Conservation (phyloP, 2,797 vertebrate species). For the Sebastiscus albofasciatus region DNA sequence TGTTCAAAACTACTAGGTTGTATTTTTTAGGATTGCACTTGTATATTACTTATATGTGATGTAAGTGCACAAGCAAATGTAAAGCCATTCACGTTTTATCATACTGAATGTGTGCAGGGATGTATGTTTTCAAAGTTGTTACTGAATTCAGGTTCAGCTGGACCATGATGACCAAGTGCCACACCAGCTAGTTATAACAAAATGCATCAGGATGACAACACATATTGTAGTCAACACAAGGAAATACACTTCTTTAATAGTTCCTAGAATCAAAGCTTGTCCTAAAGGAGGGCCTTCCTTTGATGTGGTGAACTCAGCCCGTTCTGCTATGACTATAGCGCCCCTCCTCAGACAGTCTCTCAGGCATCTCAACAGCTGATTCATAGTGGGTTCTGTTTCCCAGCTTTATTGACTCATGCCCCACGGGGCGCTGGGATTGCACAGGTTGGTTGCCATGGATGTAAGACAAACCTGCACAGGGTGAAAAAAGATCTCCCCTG, state of each 20-base stretch:
- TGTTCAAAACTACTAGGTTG: neutral
- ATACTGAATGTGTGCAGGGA: neutral
- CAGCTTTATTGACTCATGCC: conserved; percentile 60
- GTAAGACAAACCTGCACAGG: conserved; percentile 69
- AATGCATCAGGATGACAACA: neutral
- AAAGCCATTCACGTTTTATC: neutral
- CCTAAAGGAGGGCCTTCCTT: conserved; percentile 35
- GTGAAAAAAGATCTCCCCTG: conserved; percentile 60
- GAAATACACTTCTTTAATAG: conserved; percentile 2
- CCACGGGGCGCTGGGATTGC: conserved; percentile 54
- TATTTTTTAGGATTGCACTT: neutral
- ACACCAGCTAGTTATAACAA: neutral
- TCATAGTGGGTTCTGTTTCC: conserved; percentile 35
- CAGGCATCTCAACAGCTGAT: conserved; percentile 63
- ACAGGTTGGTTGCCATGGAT: conserved; percentile 79
- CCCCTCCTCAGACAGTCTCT: conserved; percentile 30
- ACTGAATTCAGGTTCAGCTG: neutral
- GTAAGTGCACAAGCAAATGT: neutral
- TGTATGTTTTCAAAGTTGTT: neutral
- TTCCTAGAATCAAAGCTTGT: conserved; percentile 33
- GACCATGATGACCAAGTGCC: neutral
- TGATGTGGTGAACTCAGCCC: conserved; percentile 40
- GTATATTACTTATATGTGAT: neutral
- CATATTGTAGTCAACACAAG: neutral
- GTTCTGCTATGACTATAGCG: conserved; percentile 23